Evolutionary conservation across 2,797 vertebrate genomes (phyloP), one percentile per base, ranked within the genome.

Genomic region (Sebastes vulpes): DNA sequence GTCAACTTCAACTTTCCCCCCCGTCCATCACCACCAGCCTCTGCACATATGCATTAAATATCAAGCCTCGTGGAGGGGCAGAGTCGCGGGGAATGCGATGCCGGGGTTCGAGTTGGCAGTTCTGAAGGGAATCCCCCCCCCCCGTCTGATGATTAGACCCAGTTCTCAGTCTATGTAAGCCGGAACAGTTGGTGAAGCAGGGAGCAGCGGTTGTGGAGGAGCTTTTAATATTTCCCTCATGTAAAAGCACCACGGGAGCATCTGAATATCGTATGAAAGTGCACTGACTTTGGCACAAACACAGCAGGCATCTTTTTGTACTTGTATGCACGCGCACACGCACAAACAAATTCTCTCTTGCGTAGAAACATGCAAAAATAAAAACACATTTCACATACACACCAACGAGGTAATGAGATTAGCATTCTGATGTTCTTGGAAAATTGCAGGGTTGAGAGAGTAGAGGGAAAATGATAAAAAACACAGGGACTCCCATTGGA

Each of bases 21-120:
- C 84, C 21, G 81, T 95, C 92, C 73, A 85, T 94, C 94, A 94
- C 42, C n/a, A 69, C 85, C 69, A 58, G 79, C 86, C 4, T 52
- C 68, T 4, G 67, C 81, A 84, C 82, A 81, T 89, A 87, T 92
- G 89, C 91, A 92, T 92, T 94, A 92, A 91, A 93, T 90, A 92
- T 91, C 86, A 82, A 75, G 74, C 77, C 53, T 78, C 2, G 58
- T 67, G 83, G 83, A 71, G 60, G 57, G 25, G 64, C 38, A 69
- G 50, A 86, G 81, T 85, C 21, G 8, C 69, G 12, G 73, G 73
- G 73, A 74, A 67, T 60, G n/a, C 9, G 53, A 60, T 11, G 72
- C 64, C 20, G 28, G 65, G 61, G 16, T 76, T 77, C 82, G 77
- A 84, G 77, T 76, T 92, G 86, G 79, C 82, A 86, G 84, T 58